Evolutionary conservation across 2,113 vertebrate genomes (phyloP).

Genomic region (Pseudonaja textilis): DNA sequence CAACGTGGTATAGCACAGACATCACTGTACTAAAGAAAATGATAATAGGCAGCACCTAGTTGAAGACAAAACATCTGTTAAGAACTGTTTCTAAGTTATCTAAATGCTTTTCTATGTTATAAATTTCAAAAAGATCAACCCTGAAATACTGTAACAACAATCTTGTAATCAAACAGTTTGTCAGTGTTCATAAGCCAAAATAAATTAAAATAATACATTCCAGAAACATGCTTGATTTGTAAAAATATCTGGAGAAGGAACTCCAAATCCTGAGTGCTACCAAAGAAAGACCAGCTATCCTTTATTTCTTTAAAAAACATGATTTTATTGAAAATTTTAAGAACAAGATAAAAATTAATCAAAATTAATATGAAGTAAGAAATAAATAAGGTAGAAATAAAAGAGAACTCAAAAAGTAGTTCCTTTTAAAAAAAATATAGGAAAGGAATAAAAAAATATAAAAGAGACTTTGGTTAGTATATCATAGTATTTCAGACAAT

Average conservation of each 20-base stretch:
- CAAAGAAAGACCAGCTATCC: background rate
- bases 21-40: constrained; percentile 84
- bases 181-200: background rate
- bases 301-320: background rate
- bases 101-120: background rate
- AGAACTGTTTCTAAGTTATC: background rate
- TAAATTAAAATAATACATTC: background rate
- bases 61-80: constrained; percentile 28
- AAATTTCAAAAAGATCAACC: background rate
- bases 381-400: background rate
- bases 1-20: constrained; percentile 80
- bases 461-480: background rate
- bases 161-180: background rate
- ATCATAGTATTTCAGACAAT: background rate
- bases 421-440: background rate
- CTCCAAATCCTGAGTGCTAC: background rate
- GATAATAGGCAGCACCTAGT: constrained; percentile 82
- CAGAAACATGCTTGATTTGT: background rate
- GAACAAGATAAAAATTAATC: background rate
- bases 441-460: too few species aligned
- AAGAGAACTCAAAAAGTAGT: background rate
- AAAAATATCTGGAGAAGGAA: background rate
- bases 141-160: background rate
- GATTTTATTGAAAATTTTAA: background rate
- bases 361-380: background rate